A percentile compares a stretch with the other conserved stretches of the same genome.
Evolutionary conservation across 2,113 vertebrate genomes (phyloP).

Genomic region (Zootoca vivipara): DNA sequence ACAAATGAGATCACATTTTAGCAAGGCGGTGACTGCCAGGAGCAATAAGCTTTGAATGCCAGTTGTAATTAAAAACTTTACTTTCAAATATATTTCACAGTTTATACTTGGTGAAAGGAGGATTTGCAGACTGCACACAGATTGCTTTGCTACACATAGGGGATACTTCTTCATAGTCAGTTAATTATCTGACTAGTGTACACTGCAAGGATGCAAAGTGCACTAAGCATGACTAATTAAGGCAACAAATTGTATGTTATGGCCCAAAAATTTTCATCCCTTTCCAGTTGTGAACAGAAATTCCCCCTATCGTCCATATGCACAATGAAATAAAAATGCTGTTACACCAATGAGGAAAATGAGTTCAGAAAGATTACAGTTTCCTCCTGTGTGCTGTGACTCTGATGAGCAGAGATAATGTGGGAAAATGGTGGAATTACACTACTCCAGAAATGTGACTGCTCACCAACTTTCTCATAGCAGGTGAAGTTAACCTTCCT

Average conservation of each 20-base stretch:
- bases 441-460: neutral
- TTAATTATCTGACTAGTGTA: constrained; percentile 54
- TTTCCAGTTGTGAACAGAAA: constrained; percentile 41
- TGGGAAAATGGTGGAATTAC: neutral
- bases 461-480: neutral
- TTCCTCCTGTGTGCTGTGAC: neutral
- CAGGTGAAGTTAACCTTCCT: neutral
- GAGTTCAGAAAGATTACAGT: neutral
- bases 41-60: constrained; percentile 44
- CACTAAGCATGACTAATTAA: constrained; percentile 48
- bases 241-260: constrained; percentile 50
- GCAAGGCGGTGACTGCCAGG: constrained; percentile 44
- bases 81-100: constrained; percentile 60
- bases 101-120: constrained; percentile 47
- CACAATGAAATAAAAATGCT: constrained; percentile 24
- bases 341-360: constrained; percentile 12
- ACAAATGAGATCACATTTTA: constrained; percentile 25
- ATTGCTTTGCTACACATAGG: constrained; percentile 51
- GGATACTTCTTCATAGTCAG: constrained; percentile 36
- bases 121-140: constrained; percentile 57
- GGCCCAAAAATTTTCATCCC: constrained; percentile 25
- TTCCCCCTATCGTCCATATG: constrained; percentile 2
- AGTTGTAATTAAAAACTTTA: constrained; percentile 65
- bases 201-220: constrained; percentile 49
- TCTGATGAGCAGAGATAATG: neutral